phyloP scores from a whole-genome alignment of 2,113 vertebrate genomes.

The Seriola rivoliana region DNA sequence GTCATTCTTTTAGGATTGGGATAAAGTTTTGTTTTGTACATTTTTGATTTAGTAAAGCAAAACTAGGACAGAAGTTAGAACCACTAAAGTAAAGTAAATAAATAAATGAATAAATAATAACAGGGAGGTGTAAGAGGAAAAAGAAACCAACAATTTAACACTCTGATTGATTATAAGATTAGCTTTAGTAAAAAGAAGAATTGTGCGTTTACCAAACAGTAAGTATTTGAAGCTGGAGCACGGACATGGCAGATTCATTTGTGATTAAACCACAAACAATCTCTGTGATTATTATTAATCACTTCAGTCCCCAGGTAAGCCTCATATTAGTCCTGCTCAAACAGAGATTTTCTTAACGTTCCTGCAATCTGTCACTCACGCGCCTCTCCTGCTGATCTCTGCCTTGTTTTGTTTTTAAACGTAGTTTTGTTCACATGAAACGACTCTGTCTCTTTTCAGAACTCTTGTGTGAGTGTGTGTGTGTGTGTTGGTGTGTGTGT shows the following conservation, averaged over 20 bases:
- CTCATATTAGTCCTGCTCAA: slow-evolving; percentile 18
- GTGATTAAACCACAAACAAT: slow-evolving; percentile 51
- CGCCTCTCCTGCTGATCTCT: not conserved
- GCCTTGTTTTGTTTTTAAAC: slow-evolving; percentile 2
- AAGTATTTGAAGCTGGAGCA: slow-evolving; percentile 32
- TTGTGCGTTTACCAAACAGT: slow-evolving; percentile 10
- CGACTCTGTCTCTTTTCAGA: not conserved
- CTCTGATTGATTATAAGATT: slow-evolving; percentile 14
- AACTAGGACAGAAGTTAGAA: not conserved
- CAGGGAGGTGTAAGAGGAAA: too few relatives aligned
- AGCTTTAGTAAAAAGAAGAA: not conserved
- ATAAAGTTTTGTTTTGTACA: too few relatives aligned
- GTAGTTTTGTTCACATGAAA: not conserved
- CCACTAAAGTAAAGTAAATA: too few relatives aligned
- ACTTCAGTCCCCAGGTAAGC: slow-evolving; percentile 49
- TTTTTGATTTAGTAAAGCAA: not conserved
- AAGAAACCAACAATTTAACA: too few relatives aligned
- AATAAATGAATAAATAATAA: too few relatives aligned
- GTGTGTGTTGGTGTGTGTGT: not conserved
- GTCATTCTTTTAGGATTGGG: too few relatives aligned
- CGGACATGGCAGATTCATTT: slow-evolving; percentile 16
- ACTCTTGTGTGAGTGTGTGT: too few relatives aligned
- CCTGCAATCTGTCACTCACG: slow-evolving; percentile 57
- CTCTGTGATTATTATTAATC: slow-evolving; percentile 54
- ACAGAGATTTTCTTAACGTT: slow-evolving; percentile 37